phyloP scores from a whole-genome alignment of 2,888 invertebrate species.

The Choreutis nemorana region DNA sequence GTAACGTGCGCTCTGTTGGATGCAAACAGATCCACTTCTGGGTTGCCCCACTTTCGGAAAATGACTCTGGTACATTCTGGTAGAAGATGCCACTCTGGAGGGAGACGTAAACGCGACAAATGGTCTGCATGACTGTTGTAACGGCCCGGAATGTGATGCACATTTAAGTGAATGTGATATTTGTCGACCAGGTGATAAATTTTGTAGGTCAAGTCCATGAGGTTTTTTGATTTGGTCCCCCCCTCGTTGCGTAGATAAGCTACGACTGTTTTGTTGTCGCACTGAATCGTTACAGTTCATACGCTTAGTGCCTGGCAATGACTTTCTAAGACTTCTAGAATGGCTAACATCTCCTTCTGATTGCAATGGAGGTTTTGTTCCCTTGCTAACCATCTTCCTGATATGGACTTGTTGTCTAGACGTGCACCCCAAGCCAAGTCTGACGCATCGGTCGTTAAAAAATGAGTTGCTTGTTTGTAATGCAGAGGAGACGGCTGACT shows the following conservation, averaged over 20 bases:
- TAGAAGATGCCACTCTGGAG: constrained; percentile 14
- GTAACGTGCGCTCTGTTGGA: constrained; percentile 8
- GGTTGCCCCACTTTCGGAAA: constrained; percentile 12
- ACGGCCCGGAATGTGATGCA: constrained; percentile 15
- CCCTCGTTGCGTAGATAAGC: constrained; percentile 5
- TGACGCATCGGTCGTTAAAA: constrained; percentile 11
- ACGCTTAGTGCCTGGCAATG: background rate
- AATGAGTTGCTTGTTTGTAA: constrained; percentile 3
- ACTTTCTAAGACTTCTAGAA: constrained; percentile 1
- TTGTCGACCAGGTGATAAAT: constrained; percentile 8
- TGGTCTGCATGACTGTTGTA: constrained; percentile 19
- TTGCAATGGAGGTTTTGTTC: constrained; percentile 11
- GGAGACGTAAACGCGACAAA: constrained; percentile 6
- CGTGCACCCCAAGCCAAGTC: constrained; percentile 7
- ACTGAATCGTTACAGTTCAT: constrained; percentile 7
- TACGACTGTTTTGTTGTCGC: constrained; percentile 11
- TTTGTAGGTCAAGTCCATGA: constrained; percentile 8
- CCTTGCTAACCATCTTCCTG: constrained; percentile 6
- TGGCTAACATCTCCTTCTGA: constrained; percentile 12
- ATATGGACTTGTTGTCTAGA: constrained; percentile 1
- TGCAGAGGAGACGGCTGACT: constrained; percentile 1
- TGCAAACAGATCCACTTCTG: constrained; percentile 12
- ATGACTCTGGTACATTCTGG: constrained; percentile 6
- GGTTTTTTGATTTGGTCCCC: background rate
- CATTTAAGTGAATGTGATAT: constrained; percentile 9